A percentile compares a stretch with the other conserved stretches of the same genome.
Conservation (phyloP, 2,888 invertebrate species). For the Leptarthrus brevirostris region DNA sequence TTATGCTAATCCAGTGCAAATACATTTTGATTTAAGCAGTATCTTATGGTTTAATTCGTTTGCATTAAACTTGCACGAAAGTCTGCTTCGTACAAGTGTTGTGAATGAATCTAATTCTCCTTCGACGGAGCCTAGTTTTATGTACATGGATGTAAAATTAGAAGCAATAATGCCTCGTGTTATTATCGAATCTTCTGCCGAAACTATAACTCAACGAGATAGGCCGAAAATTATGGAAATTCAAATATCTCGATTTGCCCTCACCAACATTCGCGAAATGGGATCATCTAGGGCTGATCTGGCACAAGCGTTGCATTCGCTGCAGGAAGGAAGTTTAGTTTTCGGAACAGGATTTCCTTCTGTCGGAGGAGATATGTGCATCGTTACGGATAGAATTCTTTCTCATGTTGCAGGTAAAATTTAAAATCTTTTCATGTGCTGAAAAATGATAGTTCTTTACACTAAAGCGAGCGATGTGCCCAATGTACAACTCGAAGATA, state of each 20-base stretch:
- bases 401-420: constrained; percentile 74
- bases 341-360: constrained; percentile 84
- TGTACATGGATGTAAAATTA: constrained; percentile 86
- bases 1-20: constrained; percentile 89
- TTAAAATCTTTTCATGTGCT: too few species aligned
- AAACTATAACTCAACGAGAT: constrained; percentile 84
- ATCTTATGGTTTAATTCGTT: constrained; percentile 96
- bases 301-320: constrained; percentile 80
- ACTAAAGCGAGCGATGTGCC: constrained; percentile 64
- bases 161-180: constrained; percentile 93
- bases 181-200: constrained; percentile 75
- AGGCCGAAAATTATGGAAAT: constrained; percentile 86
- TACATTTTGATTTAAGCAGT: constrained; percentile 88
- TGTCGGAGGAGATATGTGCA: constrained; percentile 75
- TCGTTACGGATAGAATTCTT: constrained; percentile 85
- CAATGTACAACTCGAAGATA: constrained; percentile 59
- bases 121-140: constrained; percentile 62
- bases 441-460: too few species aligned
- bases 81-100: constrained; percentile 71
- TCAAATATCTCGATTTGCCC: constrained; percentile 68
- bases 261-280: constrained; percentile 75
- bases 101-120: constrained; percentile 56
- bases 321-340: constrained; percentile 80
- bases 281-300: constrained; percentile 79
- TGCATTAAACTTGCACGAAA: constrained; percentile 85